phyloP scores from a whole-genome alignment of 2,113 vertebrate species.

The Tapirus terrestris region DNA sequence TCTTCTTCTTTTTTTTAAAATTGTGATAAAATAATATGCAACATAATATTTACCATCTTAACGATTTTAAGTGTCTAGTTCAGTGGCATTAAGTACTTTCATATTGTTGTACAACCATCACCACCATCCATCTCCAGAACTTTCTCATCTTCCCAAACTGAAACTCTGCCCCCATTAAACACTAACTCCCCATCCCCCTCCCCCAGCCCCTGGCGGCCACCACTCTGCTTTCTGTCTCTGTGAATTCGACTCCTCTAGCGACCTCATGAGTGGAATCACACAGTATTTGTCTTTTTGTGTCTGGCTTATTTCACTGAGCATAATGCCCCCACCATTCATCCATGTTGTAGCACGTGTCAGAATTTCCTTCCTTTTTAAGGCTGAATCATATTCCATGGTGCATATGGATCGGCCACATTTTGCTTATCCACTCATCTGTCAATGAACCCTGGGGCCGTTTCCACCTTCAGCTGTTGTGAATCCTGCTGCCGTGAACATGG shows the following conservation, averaged over 20 bases:
- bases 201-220: fast-evolving
- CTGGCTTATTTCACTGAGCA: fast-evolving
- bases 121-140: background rate
- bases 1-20: background rate
- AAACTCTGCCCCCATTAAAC: background rate
- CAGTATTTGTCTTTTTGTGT: fast-evolving
- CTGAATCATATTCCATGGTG: fast-evolving
- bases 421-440: fast-evolving
- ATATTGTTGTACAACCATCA: fast-evolving
- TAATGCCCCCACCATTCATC: fast-evolving
- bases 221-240: too few relatives aligned
- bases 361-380: too few relatives aligned
- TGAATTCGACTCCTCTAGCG: background rate
- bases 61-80: too few relatives aligned
- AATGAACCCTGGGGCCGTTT: background rate
- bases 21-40: background rate
- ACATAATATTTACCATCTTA: too few relatives aligned
- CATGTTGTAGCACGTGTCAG: fast-evolving
- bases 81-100: background rate
- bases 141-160: fast-evolving
- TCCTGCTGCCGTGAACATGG: fast-evolving
- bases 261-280: too few relatives aligned
- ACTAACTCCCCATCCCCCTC: background rate
- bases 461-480: background rate
- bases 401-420: fast-evolving